phyloP scores from a whole-genome alignment of 2,113 vertebrate genomes.

The Pluvialis apricaria region DNA sequence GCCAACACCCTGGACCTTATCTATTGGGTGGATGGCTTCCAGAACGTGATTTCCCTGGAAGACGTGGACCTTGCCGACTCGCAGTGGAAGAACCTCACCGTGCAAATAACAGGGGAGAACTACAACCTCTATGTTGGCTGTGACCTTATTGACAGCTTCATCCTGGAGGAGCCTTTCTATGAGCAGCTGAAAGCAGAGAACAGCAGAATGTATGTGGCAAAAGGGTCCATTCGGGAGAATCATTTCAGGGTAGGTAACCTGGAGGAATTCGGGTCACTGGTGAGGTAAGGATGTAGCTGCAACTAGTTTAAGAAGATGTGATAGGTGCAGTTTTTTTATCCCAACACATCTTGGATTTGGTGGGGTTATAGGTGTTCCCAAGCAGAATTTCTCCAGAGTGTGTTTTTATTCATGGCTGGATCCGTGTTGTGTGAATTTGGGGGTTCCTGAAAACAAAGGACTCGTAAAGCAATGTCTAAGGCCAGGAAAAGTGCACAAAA shows the following conservation, averaged over 20 bases:
- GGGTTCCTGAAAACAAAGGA: not conserved
- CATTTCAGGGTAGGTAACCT: slow-evolving; percentile 88
- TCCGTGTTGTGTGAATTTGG: not conserved
- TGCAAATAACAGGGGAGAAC: slow-evolving; percentile 88
- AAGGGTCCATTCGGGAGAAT: slow-evolving; percentile 85
- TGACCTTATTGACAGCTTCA: slow-evolving; percentile 89
- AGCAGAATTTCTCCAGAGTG: not conserved
- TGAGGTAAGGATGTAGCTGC: not conserved
- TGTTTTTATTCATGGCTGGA: not conserved
- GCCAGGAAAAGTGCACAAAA: not conserved
- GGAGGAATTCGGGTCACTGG: not conserved
- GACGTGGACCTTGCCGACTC: slow-evolving; percentile 93
- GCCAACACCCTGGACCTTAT: slow-evolving; percentile 92
- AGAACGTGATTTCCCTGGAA: slow-evolving; percentile 87
- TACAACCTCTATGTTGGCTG: slow-evolving; percentile 92
- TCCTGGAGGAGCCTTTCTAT: slow-evolving; percentile 93
- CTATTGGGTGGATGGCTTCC: slow-evolving; percentile 85
- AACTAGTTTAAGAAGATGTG: not conserved
- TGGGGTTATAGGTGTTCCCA: not conserved
- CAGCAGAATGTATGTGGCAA: slow-evolving; percentile 87
- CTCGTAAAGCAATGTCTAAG: not conserved
- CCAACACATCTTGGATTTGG: not conserved
- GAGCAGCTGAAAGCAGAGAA: slow-evolving; percentile 82
- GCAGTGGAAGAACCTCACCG: slow-evolving; percentile 93
- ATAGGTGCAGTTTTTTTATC: not conserved